Conservation (phyloP, 1,140 invertebrate genomes). For the Temnothorax curvispinosus region DNA sequence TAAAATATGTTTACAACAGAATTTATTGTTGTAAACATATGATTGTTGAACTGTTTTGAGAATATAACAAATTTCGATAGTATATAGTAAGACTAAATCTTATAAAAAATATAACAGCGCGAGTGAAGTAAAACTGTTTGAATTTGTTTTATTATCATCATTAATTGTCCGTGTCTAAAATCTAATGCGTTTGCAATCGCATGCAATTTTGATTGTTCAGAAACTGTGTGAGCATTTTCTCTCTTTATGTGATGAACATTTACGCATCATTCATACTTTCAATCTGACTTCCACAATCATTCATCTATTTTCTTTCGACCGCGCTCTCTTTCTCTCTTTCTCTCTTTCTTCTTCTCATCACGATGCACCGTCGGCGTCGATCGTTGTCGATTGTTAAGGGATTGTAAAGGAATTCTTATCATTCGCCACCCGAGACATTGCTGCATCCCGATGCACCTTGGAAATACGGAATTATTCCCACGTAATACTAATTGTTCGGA, state of each 20-base stretch:
- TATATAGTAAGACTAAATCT: neutral
- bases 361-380: neutral
- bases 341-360: neutral
- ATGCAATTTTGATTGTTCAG: slow-evolving; percentile 1
- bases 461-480: slow-evolving; percentile 68
- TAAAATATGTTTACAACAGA: neutral
- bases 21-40: neutral
- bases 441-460: slow-evolving; percentile 52
- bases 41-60: neutral
- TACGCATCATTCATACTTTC: neutral
- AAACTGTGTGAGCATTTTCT: slow-evolving; percentile 16
- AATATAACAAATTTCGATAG: neutral
- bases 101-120: neutral
- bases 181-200: neutral
- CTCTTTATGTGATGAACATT: neutral
- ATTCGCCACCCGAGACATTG: slow-evolving; percentile 28
- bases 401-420: neutral
- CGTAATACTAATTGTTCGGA: slow-evolving; percentile 72
- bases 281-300: slow-evolving; percentile 1
- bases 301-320: slow-evolving; percentile 8
- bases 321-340: neutral
- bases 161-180: neutral
- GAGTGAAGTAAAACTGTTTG: neutral
- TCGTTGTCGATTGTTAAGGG: neutral
- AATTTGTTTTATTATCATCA: slow-evolving; percentile 13